phyloP scores from a whole-genome alignment of 2,797 vertebrate genomes.

The Sarcoramphus papa region DNA sequence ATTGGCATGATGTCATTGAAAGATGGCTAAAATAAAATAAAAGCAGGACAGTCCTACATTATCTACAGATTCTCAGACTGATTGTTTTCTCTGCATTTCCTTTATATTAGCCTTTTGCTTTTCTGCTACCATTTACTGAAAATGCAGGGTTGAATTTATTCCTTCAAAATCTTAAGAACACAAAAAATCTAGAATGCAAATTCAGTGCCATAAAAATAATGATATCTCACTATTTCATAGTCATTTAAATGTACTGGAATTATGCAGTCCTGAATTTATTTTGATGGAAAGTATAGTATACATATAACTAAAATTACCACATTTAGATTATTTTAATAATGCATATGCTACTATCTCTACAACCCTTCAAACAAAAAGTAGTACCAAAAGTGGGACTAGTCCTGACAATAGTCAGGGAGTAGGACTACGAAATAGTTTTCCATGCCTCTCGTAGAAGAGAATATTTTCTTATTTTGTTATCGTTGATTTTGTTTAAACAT shows the following conservation, averaged over 20 bases:
- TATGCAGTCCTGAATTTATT: constrained; percentile 14
- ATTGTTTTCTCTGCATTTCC: background rate
- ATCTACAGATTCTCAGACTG: background rate
- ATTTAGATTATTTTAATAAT: constrained; percentile 52
- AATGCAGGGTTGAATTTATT: constrained; percentile 12
- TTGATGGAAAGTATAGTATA: constrained; percentile 2
- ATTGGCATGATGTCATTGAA: background rate
- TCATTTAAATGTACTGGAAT: constrained; percentile 39
- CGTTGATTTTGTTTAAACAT: background rate
- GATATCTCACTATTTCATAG: constrained; percentile 7
- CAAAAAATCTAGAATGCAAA: constrained; percentile 28
- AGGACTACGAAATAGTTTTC: constrained; percentile 23
- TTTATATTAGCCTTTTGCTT: background rate
- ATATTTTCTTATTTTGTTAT: background rate
- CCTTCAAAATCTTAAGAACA: constrained; percentile 20
- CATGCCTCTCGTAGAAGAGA: background rate
- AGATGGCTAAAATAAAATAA: background rate
- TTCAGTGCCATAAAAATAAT: constrained; percentile 57
- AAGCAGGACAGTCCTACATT: background rate
- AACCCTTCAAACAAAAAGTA: constrained; percentile 47
- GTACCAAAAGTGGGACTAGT: background rate
- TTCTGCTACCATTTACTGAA: background rate
- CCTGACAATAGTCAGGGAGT: constrained; percentile 3
- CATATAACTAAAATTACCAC: constrained; percentile 54
- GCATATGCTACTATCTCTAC: constrained; percentile 10